A percentile compares a stretch with the other conserved stretches of the same genome.
phyloP scores from a whole-genome alignment of 2,888 invertebrate species.

The Idaea dimidiata region DNA sequence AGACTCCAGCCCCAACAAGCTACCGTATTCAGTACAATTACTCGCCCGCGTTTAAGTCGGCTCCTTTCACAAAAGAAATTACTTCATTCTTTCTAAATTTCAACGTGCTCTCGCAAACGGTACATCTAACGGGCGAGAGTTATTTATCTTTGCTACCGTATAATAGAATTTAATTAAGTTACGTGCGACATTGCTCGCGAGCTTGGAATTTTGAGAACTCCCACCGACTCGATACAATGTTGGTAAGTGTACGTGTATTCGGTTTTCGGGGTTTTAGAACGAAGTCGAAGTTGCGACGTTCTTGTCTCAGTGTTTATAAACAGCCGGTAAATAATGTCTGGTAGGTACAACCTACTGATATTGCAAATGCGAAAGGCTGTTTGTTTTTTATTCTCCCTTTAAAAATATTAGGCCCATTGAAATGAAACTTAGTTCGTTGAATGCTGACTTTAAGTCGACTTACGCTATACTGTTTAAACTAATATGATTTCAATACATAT shows the following conservation, averaged over 20 bases:
- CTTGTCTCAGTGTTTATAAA: not conserved
- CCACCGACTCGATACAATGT: conserved; percentile 42
- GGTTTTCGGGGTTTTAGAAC: conserved; percentile 6
- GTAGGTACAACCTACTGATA: not conserved
- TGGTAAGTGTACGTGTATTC: conserved; percentile 27
- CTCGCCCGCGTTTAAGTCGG: conserved; percentile 37
- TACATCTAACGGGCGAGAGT: conserved; percentile 56
- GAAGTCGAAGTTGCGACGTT: not conserved
- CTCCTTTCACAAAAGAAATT: conserved; percentile 59
- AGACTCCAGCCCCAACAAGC: conserved; percentile 8
- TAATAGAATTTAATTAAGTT: conserved; percentile 80
- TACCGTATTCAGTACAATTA: conserved; percentile 34
- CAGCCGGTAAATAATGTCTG: not conserved
- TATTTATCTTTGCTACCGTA: conserved; percentile 74
- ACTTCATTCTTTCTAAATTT: conserved; percentile 72
- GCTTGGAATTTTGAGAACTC: conserved; percentile 62
- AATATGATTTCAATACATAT: too few species aligned
- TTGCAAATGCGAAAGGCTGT: too few species aligned
- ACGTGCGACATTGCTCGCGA: conserved; percentile 70
- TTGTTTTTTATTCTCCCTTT: too few species aligned
- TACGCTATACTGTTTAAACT: too few species aligned
- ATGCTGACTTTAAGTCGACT: too few species aligned
- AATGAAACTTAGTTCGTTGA: too few species aligned
- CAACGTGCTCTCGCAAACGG: conserved; percentile 38
- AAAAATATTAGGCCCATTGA: too few species aligned